Conservation (phyloP, 2,113 vertebrate genomes). For the Tautogolabrus adspersus region DNA sequence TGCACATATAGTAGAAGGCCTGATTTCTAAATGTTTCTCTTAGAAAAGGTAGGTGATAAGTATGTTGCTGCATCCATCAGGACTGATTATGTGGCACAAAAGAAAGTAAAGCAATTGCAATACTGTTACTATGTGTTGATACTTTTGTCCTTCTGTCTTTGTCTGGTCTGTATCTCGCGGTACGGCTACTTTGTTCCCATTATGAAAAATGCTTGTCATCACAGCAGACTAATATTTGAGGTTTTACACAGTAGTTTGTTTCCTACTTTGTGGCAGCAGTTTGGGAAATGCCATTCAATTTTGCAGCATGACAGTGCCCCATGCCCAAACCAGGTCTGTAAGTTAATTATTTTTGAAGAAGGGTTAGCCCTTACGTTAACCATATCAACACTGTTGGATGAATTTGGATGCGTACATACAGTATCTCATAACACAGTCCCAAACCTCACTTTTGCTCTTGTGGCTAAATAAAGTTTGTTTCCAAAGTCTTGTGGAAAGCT, state of each 20-base stretch:
- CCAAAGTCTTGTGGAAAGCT: slow-evolving; percentile 6
- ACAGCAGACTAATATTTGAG: neutral
- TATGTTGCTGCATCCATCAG: slow-evolving; percentile 15
- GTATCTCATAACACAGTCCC: neutral
- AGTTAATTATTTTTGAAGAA: neutral
- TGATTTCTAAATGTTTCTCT: neutral
- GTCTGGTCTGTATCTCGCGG: neutral
- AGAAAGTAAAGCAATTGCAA: neutral
- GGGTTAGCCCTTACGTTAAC: neutral
- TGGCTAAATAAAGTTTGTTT: neutral
- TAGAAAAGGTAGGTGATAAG: neutral
- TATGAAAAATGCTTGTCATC: neutral
- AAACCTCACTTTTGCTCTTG: neutral
- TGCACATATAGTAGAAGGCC: neutral
- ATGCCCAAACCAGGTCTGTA: neutral
- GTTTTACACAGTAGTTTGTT: neutral
- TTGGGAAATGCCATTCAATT: neutral
- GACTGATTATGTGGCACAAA: too few relatives aligned
- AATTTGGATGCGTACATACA: neutral
- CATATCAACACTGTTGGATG: neutral
- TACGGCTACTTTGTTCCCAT: neutral
- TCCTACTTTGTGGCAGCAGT: neutral
- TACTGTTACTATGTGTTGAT: neutral
- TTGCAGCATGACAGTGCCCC: neutral
- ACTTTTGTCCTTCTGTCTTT: too few relatives aligned